Evolutionary conservation across 2,888 invertebrate species (phyloP).

Genomic region (Orchestes rusci): DNA sequence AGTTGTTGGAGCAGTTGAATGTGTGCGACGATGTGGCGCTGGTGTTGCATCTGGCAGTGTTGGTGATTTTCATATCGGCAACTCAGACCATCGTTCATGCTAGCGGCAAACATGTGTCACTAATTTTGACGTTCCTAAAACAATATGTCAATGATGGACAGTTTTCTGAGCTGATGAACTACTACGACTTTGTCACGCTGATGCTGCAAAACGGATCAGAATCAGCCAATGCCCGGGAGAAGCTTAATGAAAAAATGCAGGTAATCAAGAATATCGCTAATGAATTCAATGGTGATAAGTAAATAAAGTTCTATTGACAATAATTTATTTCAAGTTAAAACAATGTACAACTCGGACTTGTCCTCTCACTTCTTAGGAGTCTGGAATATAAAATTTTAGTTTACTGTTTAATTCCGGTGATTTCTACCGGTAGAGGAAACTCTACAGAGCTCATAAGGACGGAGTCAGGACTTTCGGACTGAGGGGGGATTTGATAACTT

Average conservation of each 20-base stretch:
- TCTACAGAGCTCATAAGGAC: too few relatives aligned
- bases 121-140: conserved; percentile 67
- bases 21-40: conserved; percentile 70
- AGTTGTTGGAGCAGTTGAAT: conserved; percentile 70
- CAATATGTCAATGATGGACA: conserved; percentile 61
- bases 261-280: conserved; percentile 49
- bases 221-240: conserved; percentile 45
- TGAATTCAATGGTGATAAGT: too few relatives aligned
- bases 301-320: too few relatives aligned
- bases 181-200: conserved; percentile 66
- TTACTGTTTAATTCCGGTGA: too few relatives aligned
- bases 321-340: conserved; percentile 1
- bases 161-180: conserved; percentile 56
- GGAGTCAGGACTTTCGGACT: not conserved
- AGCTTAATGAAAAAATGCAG: conserved; percentile 45
- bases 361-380: conserved; percentile 8
- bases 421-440: too few relatives aligned
- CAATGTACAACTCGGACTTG: too few relatives aligned
- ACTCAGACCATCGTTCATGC: conserved; percentile 84
- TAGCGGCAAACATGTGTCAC: conserved; percentile 87
- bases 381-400: too few relatives aligned
- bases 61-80: conserved; percentile 72
- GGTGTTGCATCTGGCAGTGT: conserved; percentile 66
- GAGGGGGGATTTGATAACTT: not conserved
- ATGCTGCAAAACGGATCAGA: conserved; percentile 51